Percentiles rank a stretch among this genome's conserved stretches.
Evolutionary conservation across 2,888 invertebrate genomes (phyloP).

Genomic region (Hoplodrina blanda): DNA sequence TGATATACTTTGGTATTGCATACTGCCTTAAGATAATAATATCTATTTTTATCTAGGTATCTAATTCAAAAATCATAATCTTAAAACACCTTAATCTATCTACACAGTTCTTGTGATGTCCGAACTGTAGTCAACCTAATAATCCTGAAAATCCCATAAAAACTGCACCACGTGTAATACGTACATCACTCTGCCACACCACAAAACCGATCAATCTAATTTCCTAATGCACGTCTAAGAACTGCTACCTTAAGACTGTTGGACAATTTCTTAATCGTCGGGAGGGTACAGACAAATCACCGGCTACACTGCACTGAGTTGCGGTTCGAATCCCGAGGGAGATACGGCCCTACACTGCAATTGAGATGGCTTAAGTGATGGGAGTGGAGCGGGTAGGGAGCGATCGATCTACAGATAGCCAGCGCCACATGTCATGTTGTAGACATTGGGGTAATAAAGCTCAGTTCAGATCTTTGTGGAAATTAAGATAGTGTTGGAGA

Average conservation of each 20-base stretch:
- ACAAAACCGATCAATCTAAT: conserved; percentile 55
- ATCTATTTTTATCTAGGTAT: too few relatives aligned
- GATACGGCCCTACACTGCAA: conserved; percentile 71
- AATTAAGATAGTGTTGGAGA: too few relatives aligned
- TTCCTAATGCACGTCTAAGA: conserved; percentile 54
- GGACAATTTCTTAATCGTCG: conserved; percentile 85
- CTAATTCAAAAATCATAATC: too few relatives aligned
- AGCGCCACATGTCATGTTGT: too few relatives aligned
- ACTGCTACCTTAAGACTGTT: conserved; percentile 68
- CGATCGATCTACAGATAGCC: neutral
- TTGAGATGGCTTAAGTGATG: conserved; percentile 62
- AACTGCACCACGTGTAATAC: neutral
- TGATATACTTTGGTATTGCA: too few relatives aligned
- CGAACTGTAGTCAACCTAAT: neutral
- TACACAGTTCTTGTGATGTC: neutral
- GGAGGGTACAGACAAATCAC: conserved; percentile 85
- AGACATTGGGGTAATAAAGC: too few relatives aligned
- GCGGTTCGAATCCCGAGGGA: conserved; percentile 78
- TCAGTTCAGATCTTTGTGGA: neutral
- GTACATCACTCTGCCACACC: conserved; percentile 22
- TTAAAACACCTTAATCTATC: too few relatives aligned
- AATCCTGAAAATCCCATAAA: conserved; percentile 19
- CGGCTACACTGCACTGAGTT: conserved; percentile 80
- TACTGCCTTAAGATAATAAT: too few relatives aligned
- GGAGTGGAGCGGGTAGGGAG: conserved; percentile 37